Evolutionary conservation across 2,797 vertebrate species (phyloP).

Genomic region (Typhlichthys eigenmanni): DNA sequence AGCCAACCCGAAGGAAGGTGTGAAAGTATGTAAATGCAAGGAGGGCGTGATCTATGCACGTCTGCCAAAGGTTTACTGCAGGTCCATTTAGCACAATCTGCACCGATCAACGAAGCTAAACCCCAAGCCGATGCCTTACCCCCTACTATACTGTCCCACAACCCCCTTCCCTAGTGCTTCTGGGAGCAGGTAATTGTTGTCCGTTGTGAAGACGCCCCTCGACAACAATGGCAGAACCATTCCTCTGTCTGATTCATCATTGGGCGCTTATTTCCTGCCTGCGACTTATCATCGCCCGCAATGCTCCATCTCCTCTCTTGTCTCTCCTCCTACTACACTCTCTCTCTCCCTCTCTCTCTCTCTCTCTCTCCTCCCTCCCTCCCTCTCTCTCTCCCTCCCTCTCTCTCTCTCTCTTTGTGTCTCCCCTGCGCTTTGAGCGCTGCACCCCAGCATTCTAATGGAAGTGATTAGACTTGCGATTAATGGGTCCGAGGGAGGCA

Average conservation of each 20-base stretch:
- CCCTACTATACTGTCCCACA: conserved; percentile 19
- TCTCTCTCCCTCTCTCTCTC: conserved; percentile 40
- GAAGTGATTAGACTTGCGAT: conserved; percentile 78
- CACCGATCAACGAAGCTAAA: conserved; percentile 77
- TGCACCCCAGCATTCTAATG: conserved; percentile 73
- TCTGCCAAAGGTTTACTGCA: conserved; percentile 83
- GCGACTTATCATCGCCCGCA: conserved; percentile 74
- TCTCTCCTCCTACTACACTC: conserved; percentile 22
- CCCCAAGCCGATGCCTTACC: conserved; percentile 47
- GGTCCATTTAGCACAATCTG: conserved; percentile 93
- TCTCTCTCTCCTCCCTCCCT: conserved; percentile 13
- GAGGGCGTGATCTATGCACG: conserved; percentile 76
- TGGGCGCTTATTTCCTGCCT: conserved; percentile 71
- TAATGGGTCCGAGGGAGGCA: conserved; percentile 69
- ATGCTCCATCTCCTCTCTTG: conserved; percentile 47
- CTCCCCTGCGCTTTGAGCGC: conserved; percentile 56
- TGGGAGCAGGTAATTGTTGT: conserved; percentile 78
- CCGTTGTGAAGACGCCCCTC: conserved; percentile 72
- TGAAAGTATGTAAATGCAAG: conserved; percentile 8
- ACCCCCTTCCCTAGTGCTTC: conserved; percentile 52
- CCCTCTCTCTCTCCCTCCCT: conserved; percentile 22
- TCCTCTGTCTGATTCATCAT: conserved; percentile 75
- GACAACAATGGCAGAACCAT: conserved; percentile 16
- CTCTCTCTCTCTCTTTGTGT: conserved; percentile 42
- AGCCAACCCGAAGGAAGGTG: background rate